Base-by-base conservation (phyloP, 2,797 vertebrate species). In the Urophycis tenuis region DNA sequence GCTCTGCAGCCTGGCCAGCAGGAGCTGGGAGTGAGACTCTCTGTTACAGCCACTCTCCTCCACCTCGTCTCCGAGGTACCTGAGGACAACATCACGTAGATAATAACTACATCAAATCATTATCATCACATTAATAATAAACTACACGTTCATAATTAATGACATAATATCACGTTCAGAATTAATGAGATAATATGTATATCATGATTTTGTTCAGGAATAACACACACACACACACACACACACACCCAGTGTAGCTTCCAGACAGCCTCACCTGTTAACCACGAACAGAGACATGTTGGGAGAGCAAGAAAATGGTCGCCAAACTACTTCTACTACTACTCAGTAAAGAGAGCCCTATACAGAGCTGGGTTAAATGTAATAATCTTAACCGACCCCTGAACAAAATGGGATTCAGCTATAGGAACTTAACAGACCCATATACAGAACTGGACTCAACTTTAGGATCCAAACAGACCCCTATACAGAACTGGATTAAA, bases 1-100 rank as follows among this genome's bases (percentile, higher is more conserved):
- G 83, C 92, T 85, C 77, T 93, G 93, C 53, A 98, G 93, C 82
- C 93, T 93, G 71, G 92, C 90, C 75, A 98, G 89, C 67, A 98
- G 87, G 0, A 69, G 84, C 83, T 91, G 92, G 1, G 95, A 92
- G 1, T 89, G 90, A 45, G 88, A 86, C 77, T 91, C 81, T 25
- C 80, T 78, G 60, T 34, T 85, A 0, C 86, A 80, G 0, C 79
- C 41, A 4, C 15, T 73, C 12, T 73, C 82, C 2, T 88, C 80
- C 7, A 91, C 91, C 17, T 93, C 92, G 29, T 94, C 94, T 2
- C 88, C 95, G 2, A 90, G 85, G 76, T 97, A 96, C 81, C 95
- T 96, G 81, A 0, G 15, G 73, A 33, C 14, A 8, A 72, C 34
- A 36, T 0, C 19, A 76, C 15, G 78, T 2, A 36, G 17, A 17